Evolutionary conservation across 2,113 vertebrate species (phyloP).

Genomic region (Anser cygnoides): DNA sequence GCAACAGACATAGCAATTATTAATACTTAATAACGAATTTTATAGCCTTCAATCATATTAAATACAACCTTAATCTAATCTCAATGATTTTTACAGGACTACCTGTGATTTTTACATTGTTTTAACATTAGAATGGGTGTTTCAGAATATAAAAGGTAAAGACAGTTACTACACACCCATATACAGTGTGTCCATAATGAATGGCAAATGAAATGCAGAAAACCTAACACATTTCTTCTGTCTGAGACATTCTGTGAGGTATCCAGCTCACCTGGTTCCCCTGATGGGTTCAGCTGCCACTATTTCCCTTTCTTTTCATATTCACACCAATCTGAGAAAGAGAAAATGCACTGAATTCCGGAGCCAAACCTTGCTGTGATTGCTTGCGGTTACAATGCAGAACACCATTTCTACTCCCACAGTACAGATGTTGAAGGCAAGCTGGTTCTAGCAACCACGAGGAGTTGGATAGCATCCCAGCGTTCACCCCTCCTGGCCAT

Average conservation of each 20-base stretch:
- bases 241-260: not conserved
- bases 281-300: not conserved
- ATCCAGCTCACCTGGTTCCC: not conserved
- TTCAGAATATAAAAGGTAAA: not conserved
- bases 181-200: not conserved
- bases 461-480: not conserved
- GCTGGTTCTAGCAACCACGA: not conserved
- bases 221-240: not conserved
- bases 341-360: not conserved
- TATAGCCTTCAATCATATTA: not conserved
- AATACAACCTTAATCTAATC: not conserved
- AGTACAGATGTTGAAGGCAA: constrained; percentile 38
- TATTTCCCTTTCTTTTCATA: not conserved
- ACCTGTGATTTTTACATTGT: not conserved
- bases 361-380: not conserved
- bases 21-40: not conserved
- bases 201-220: not conserved
- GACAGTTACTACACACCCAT: not conserved
- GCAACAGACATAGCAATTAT: not conserved
- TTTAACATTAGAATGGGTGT: not conserved
- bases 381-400: not conserved
- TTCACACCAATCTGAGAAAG: not conserved
- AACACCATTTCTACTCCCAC: not conserved
- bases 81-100: not conserved
- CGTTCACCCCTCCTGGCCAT: not conserved